Evolutionary conservation across 2,797 vertebrate genomes (phyloP).

Genomic region (Cynopterus sphinx): DNA sequence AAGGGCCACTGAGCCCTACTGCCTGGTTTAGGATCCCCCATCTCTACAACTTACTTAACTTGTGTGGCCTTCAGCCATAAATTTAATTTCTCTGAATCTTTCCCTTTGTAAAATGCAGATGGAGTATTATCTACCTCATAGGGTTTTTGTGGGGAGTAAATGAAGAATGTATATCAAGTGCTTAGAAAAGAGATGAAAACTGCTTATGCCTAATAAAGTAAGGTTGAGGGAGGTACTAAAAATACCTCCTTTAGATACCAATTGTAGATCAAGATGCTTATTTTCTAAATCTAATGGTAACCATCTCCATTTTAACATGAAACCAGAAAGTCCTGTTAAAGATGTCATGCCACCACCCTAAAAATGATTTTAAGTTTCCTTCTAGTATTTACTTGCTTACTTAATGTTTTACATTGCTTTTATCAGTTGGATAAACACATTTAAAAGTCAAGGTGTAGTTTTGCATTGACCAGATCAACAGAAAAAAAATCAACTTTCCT

Average conservation of each 20-base stretch:
- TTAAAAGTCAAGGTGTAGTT: constrained; percentile 44
- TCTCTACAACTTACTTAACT: background rate
- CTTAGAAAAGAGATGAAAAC: background rate
- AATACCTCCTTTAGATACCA: background rate
- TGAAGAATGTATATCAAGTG: background rate
- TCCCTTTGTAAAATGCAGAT: background rate
- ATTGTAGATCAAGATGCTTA: background rate
- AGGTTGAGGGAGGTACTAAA: background rate
- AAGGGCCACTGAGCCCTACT: background rate
- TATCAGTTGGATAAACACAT: background rate
- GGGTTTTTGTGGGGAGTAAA: background rate
- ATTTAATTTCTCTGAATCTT: constrained; percentile 1
- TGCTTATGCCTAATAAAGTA: background rate
- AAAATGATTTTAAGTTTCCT: constrained; percentile 8
- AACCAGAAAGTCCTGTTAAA: background rate
- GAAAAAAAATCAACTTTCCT: background rate
- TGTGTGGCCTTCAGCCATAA: background rate
- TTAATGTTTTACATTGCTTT: background rate
- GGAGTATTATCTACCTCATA: background rate
- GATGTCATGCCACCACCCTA: background rate
- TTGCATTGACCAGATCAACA: background rate
- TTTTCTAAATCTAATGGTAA: background rate
- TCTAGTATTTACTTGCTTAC: background rate
- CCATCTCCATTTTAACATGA: background rate
- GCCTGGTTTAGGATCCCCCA: background rate